Evolutionary conservation across 2,888 invertebrate species (phyloP), one percentile per base, ranked within the genome.

Genomic region (Masnerella sp.): DNA sequence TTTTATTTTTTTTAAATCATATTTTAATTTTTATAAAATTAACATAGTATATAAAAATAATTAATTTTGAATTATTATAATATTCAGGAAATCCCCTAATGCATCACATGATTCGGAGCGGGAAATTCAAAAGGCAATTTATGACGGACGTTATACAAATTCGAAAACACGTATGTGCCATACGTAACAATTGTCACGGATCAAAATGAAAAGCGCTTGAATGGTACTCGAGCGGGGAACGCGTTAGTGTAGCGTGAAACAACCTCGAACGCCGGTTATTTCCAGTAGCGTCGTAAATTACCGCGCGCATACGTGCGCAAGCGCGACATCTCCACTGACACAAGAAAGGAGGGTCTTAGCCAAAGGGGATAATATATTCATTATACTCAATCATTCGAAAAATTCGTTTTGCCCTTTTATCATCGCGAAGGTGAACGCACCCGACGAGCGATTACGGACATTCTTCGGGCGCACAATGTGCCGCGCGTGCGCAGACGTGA

Each of bases 241-340:
- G 58, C 62, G 54, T 61, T 49, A 58, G 61, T 43, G 58, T 49
- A 58, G 67, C 70, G 67, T 75, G 71, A 68, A 68, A 64, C 68
- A 58, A 54, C 56, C 62, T 67, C 61, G 62, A 49, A 62, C 58
- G 52, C 54, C 43, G 61, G 64, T 72, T 75, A 72, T 69, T 72
- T 72, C 68, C 75, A 72, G 71, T 72, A 72, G 72, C 65, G 64
- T 72, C 72, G 75, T 72, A 71, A 75, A 75, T 75, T 71, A 75
- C 71, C 14, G 45, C 18, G 34, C 67, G 65, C 69, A 58, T 69
- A 70, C 74, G 69, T 61, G 74, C 59, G 45, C 71, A 67, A 71
- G 59, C 30, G 71, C 75, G 71, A 72, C 68, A 68, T 75, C 71
- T 59, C 64, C 22, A 59, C 68, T 71, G 71, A 72, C 75, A 59